Evolutionary conservation across 2,888 invertebrate genomes (phyloP), one percentile per base, ranked within the genome.

Genomic region (Bugula neritina): DNA sequence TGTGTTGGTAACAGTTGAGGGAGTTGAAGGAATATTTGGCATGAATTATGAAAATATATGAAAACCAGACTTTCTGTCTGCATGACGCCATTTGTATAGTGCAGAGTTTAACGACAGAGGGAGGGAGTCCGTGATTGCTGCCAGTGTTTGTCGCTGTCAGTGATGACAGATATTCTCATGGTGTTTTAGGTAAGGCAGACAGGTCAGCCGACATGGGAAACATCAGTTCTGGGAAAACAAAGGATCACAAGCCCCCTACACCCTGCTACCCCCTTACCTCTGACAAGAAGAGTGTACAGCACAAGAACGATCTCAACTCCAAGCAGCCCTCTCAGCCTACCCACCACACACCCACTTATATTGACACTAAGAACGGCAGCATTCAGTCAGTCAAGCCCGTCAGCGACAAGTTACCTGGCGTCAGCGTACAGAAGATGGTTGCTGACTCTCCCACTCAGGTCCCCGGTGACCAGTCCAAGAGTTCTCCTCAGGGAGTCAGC

Each of bases 181-280:
- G n/a, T n/a, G n/a, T 43, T 17, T 5, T 43, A 43, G 43, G 43
- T 43, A 43, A 43, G 43, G 10, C 55, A 55, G 55, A 17, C 25
- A 25, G 13, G 27, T 2, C 63, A 13, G 34, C 63, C 13, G 34
- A 63, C 63, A 63, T 63, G 63, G 63, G 63, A 10, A 63, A 63
- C 27, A 31, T 63, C 13, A 63, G 27, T 31, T 5, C 63, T 31
- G 27, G 34, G 27, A 31, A 31, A 3, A 3, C 43, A 29, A 34
- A 63, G n/a, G 34, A 27, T 31, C 29, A 27, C 34, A 63, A 43
- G 17, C 10, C 10, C 43, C 5, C 27, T 5, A 63, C 63, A 29
- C 10, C 31, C 63, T 63, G 63, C 63, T 25, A 34, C 31, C 63
- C 63, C 2, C 31, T 63, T 13, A 29, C 10, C 2, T 5, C 63